Conservation (phyloP, 2,797 vertebrate genomes). For the Chanos chanos region DNA sequence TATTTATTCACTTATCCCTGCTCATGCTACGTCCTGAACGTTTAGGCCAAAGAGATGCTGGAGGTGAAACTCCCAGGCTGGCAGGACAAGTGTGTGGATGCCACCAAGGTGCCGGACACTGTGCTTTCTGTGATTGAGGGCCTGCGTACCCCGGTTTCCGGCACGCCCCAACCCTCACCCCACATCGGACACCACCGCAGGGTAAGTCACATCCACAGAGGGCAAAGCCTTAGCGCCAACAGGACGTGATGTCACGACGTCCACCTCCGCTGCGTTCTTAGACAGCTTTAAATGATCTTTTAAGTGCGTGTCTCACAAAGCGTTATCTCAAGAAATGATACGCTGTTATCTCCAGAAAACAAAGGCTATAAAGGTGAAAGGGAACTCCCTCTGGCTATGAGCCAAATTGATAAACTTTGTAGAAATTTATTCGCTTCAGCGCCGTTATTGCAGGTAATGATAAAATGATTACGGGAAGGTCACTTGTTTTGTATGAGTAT, state of each 20-base stretch:
- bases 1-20: not conserved
- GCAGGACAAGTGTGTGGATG: constrained; percentile 90
- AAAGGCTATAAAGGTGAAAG: not conserved
- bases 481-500: no score
- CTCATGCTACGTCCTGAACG: not conserved
- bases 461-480: no score
- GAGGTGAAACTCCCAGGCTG: constrained; percentile 79
- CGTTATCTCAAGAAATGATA: not conserved
- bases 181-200: constrained; percentile 64
- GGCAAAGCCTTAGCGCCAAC: no score
- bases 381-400: constrained; percentile 12
- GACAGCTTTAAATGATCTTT: not conserved
- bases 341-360: not conserved
- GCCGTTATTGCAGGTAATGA: no score
- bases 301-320: no score
- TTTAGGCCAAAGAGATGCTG: constrained; percentile 86
- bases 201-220: constrained; percentile 66
- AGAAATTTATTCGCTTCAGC: no score
- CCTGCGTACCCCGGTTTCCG: constrained; percentile 66
- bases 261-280: not conserved
- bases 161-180: constrained; percentile 78
- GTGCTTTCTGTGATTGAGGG: constrained; percentile 84
- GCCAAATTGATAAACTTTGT: constrained; percentile 17
- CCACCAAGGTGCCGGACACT: constrained; percentile 85
- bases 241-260: no score